phyloP scores from a whole-genome alignment of 30 jellyfish, hydroid and myxozoan genomes.

The Mastigias papua region DNA sequence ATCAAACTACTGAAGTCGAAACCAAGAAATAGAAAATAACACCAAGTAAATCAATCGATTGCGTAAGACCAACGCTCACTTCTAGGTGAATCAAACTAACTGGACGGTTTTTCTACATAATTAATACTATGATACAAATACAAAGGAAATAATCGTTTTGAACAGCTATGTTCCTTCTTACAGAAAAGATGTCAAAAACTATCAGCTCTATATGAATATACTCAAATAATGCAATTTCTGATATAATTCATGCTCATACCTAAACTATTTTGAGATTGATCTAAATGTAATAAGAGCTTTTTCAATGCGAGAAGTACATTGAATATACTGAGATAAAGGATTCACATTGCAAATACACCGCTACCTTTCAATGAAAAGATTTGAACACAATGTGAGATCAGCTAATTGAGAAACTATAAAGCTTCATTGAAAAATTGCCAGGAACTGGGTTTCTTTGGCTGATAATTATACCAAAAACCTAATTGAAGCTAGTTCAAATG shows the following conservation, averaged over 20 bases:
- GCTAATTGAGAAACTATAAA: no score
- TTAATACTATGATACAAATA: neutral
- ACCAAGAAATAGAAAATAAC: neutral
- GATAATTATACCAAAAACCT: no score
- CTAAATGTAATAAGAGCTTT: neutral
- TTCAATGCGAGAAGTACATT: no score
- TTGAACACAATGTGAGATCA: no score
- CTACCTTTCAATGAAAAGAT: no score
- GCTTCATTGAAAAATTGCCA: no score
- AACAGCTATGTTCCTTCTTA: neutral
- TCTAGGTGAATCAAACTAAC: neutral
- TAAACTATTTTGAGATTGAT: neutral
- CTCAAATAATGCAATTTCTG: neutral
- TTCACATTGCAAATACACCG: no score
- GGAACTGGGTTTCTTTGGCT: no score
- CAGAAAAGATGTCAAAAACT: neutral
- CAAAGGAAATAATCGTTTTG: neutral
- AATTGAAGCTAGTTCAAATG: no score
- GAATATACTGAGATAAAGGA: no score
- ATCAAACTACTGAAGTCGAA: no score
- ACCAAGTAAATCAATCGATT: neutral
- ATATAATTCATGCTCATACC: no score
- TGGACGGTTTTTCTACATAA: neutral
- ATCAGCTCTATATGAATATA: neutral
- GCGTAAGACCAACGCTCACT: neutral